A percentile compares a stretch with the other conserved stretches of the same genome.
These are phyloP conservation scores for Oligia fasciuncula DNA, from an alignment of 2,888 invertebrate species.

Conservation along the genomic window DNA sequence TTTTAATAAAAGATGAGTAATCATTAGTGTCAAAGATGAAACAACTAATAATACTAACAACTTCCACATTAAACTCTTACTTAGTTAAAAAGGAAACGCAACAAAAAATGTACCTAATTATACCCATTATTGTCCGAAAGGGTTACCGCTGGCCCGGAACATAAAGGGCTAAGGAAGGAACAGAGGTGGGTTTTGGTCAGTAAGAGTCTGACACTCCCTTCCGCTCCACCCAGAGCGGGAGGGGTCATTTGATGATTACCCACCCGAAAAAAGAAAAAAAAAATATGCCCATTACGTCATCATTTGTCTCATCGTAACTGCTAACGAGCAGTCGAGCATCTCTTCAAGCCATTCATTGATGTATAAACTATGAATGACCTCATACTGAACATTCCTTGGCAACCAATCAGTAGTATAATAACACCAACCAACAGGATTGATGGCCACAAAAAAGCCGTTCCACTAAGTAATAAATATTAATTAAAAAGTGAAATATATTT, in stretches of 20 bases:
- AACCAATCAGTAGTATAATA: conserved; percentile 45
- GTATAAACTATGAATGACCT: conserved; percentile 51
- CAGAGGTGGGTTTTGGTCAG: too few species aligned
- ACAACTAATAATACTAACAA: conserved; percentile 5
- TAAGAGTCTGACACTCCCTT: too few species aligned
- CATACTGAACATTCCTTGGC: conserved; percentile 28
- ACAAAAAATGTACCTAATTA: conserved; percentile 29
- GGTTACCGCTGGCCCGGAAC: too few species aligned
- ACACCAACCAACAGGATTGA: conserved; percentile 45
- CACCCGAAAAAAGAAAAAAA: too few species aligned
- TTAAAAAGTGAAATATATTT: conserved; percentile 51
- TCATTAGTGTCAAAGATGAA: neutral
- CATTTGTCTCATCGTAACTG: conserved; percentile 39
- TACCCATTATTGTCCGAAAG: conserved; percentile 4
- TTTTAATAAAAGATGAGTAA: conserved; percentile 11
- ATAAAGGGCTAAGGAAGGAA: too few species aligned
- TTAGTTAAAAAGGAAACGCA: conserved; percentile 36
- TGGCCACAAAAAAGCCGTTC: conserved; percentile 52
- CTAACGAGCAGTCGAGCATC: conserved; percentile 28
- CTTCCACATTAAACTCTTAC: conserved; percentile 21
- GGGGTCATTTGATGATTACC: too few species aligned
- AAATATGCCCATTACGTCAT: neutral
- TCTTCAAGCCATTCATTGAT: conserved; percentile 50
- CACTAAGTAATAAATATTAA: conserved; percentile 53
- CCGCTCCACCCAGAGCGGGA: too few species aligned